Percentiles rank a stretch among this genome's conserved stretches.
phyloP scores from a whole-genome alignment of 2,888 invertebrate genomes.

The Itoplectis maculator region DNA sequence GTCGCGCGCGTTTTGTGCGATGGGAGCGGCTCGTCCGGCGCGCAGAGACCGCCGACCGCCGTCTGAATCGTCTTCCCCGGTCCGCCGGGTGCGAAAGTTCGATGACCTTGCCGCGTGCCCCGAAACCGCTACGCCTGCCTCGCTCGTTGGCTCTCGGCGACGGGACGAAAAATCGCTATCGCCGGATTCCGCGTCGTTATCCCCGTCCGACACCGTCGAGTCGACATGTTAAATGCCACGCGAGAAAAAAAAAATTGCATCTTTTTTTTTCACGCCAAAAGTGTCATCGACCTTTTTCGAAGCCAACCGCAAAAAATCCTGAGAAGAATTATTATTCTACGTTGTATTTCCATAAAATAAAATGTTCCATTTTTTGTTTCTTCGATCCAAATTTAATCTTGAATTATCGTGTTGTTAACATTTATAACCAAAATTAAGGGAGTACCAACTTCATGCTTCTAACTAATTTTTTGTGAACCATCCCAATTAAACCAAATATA shows the following conservation, averaged over 20 bases:
- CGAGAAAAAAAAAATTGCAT: not conserved
- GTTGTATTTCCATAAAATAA: too few relatives aligned
- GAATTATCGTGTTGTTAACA: too few relatives aligned
- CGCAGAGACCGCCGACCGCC: conserved; percentile 37
- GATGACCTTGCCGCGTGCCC: conserved; percentile 64
- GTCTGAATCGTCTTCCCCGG: conserved; percentile 55
- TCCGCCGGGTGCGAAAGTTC: conserved; percentile 64
- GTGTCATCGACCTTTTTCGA: not conserved
- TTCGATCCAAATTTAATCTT: too few relatives aligned
- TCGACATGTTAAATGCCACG: conserved; percentile 14
- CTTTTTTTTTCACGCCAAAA: not conserved
- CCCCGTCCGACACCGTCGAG: conserved; percentile 13
- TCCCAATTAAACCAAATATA: too few relatives aligned
- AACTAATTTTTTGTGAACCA: too few relatives aligned
- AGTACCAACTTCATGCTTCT: too few relatives aligned
- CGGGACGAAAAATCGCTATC: conserved; percentile 38
- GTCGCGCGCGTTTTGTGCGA: not conserved
- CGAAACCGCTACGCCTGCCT: conserved; percentile 68
- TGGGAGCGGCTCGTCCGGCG: not conserved
- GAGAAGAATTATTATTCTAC: too few relatives aligned
- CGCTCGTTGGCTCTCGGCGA: conserved; percentile 56
- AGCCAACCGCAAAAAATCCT: too few relatives aligned
- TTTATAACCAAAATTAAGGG: too few relatives aligned
- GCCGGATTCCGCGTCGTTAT: conserved; percentile 41
- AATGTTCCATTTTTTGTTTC: too few relatives aligned